Base-by-base conservation (phyloP, 2,113 vertebrate genomes). In the Sialia sialis region DNA sequence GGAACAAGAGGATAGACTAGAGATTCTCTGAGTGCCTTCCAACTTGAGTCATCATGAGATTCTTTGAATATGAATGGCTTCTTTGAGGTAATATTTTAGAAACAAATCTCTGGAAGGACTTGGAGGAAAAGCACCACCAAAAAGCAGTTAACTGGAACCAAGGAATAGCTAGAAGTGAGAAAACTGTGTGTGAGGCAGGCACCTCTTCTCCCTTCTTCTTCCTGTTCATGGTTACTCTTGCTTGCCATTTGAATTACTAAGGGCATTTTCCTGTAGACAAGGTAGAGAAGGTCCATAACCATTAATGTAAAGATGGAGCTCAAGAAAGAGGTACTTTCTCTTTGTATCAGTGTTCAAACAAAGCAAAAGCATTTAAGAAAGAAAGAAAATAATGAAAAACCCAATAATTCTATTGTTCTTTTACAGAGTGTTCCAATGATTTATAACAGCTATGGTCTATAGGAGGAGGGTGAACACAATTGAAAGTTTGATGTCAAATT, bases 21-120 rank as follows among this genome's bases (percentile, higher is more conserved):
- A 66, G 13, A 30, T 8, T 16, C 15, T 52, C 48, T 23, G 32
- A 20, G 20, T 32, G 16, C 16, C 7, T 67, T 43, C 21, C 43
- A 48, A 0, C 6, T 13, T 23, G 27, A 67, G 48, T 39, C n/a
- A 58, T 34, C 6, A 0, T 49, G 30, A 39, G 27, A 36, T n/a
- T 54, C 12, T 39, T 32, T 30, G 13, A 67, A 21, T 44, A 21
- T 68, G 13, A 51, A 36, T 73, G 49, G 1, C 11, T 69, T 39
- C 25, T 81, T 81, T 64, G 39, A 41, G 2, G 18, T 27, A 44
- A 64, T 0, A 2, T 27, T 63, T 77, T 17, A 69, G 64, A 51
- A 84, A 5, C 3, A 77, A 64, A n/a, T n/a, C 9, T 4, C 29
- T 54, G 18, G 78, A 74, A 63, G 13, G 20, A 38, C n/a, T 69